A percentile compares a stretch with the other conserved stretches of the same genome.
Evolutionary conservation across 1,140 invertebrate species (phyloP).

Genomic region (Bombus waltoni): DNA sequence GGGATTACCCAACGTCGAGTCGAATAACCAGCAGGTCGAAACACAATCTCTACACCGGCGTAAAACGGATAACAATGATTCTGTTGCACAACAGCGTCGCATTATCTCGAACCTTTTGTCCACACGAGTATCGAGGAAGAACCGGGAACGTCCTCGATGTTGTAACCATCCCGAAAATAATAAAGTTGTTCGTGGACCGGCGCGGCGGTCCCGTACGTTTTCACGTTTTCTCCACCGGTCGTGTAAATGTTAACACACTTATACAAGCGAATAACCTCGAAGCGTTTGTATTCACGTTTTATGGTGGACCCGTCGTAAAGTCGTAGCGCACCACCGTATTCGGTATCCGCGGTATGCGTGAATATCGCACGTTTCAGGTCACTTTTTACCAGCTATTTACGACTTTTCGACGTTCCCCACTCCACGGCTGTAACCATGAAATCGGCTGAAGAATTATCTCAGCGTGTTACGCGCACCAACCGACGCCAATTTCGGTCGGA

Average conservation of each 20-base stretch:
- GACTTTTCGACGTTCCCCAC: slow-evolving; percentile 34
- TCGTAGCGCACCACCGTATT: slow-evolving; percentile 67
- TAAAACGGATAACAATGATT: slow-evolving; percentile 33
- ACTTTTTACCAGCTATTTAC: slow-evolving; percentile 53
- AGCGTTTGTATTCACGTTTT: slow-evolving; percentile 71
- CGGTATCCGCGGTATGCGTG: slow-evolving; percentile 69
- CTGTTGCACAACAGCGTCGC: slow-evolving; percentile 17
- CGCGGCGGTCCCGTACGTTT: background rate
- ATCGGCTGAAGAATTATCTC: slow-evolving; percentile 37
- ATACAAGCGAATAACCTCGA: slow-evolving; percentile 50
- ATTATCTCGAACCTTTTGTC: slow-evolving; percentile 21
- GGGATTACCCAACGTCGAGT: background rate
- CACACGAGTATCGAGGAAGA: background rate
- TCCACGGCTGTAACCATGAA: background rate
- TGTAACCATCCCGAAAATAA: slow-evolving; percentile 63
- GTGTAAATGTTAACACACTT: slow-evolving; percentile 44
- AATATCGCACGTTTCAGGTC: slow-evolving; percentile 65
- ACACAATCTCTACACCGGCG: background rate
- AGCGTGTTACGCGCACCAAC: background rate
- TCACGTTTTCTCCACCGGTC: slow-evolving; percentile 26
- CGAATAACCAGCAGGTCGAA: background rate
- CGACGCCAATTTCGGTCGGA: background rate
- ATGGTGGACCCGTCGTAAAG: slow-evolving; percentile 72
- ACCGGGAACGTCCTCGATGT: slow-evolving; percentile 29
- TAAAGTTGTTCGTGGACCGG: slow-evolving; percentile 61